Percentiles rank a stretch among this genome's conserved stretches.
These are phyloP conservation scores for Molossus alvarezi DNA, from an alignment of 2,797 vertebrate genomes.

Conservation along the genomic window DNA sequence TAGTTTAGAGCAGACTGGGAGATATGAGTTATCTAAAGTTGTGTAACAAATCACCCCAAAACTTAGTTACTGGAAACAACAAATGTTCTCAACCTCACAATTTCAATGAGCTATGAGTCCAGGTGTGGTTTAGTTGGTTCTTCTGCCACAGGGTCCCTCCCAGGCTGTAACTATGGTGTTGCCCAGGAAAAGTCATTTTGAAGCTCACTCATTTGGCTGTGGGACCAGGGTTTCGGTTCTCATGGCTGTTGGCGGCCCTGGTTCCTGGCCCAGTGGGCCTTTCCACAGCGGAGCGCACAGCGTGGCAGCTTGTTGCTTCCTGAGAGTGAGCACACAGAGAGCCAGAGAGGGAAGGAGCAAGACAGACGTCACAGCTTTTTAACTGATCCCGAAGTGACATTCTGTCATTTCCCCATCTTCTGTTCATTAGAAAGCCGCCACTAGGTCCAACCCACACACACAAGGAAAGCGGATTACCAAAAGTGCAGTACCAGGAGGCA, in stretches of 20 bases:
- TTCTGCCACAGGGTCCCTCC: background rate
- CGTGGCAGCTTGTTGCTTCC: background rate
- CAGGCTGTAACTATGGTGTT: background rate
- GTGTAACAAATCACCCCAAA: background rate
- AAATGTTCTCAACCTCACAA: background rate
- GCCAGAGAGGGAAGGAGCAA: background rate
- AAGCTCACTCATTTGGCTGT: background rate
- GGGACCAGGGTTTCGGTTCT: background rate
- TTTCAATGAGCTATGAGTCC: background rate
- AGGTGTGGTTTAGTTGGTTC: background rate
- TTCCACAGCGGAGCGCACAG: background rate
- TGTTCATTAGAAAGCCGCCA: background rate
- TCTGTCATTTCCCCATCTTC: background rate
- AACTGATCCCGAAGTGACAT: background rate
- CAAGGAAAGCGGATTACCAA: background rate
- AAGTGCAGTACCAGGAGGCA: background rate
- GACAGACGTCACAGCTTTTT: background rate
- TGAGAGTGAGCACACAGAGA: background rate
- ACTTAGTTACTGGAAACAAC: background rate
- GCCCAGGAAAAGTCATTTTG: background rate
- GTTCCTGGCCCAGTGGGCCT: background rate
- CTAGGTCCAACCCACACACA: background rate
- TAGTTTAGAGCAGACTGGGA: background rate
- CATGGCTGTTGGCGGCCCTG: background rate
- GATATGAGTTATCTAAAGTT: background rate